A percentile compares a stretch with the other conserved stretches of the same genome.
phyloP scores from a whole-genome alignment of 2,888 invertebrate species.

The Eupithecia inturbata region DNA sequence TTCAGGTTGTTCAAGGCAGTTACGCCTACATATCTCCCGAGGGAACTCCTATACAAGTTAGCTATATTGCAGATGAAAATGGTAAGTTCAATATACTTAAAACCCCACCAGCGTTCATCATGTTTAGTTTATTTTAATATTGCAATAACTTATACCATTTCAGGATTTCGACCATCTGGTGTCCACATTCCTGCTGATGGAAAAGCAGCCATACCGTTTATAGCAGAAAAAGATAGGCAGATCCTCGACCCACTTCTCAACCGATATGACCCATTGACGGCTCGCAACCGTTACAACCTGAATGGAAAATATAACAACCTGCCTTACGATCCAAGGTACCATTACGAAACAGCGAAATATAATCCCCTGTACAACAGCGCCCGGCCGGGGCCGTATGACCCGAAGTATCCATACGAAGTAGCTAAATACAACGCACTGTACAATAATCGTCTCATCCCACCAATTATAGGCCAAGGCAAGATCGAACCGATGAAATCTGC shows the following conservation, averaged over 20 bases:
- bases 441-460: conserved; percentile 49
- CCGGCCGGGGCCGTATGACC: conserved; percentile 48
- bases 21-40: conserved; percentile 91
- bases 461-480: conserved; percentile 26
- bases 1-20: conserved; percentile 89
- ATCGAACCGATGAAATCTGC: conserved; percentile 48
- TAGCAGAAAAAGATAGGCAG: conserved; percentile 52
- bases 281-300: conserved; percentile 47
- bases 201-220: conserved; percentile 77
- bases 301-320: conserved; percentile 55
- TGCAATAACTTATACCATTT: conserved; percentile 9
- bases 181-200: conserved; percentile 86
- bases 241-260: conserved; percentile 56
- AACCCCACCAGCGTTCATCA: neutral
- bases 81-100: conserved; percentile 69
- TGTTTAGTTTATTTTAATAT: neutral
- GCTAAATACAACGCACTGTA: conserved; percentile 51
- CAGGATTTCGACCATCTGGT: conserved; percentile 86
- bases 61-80: conserved; percentile 90
- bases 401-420: conserved; percentile 54
- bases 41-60: conserved; percentile 87
- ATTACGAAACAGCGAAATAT: conserved; percentile 50
- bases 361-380: conserved; percentile 53
- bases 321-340: conserved; percentile 55
- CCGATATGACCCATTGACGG: conserved; percentile 56